phyloP scores from a whole-genome alignment of 2,113 vertebrate genomes.

The Chloroceryle aenea region DNA sequence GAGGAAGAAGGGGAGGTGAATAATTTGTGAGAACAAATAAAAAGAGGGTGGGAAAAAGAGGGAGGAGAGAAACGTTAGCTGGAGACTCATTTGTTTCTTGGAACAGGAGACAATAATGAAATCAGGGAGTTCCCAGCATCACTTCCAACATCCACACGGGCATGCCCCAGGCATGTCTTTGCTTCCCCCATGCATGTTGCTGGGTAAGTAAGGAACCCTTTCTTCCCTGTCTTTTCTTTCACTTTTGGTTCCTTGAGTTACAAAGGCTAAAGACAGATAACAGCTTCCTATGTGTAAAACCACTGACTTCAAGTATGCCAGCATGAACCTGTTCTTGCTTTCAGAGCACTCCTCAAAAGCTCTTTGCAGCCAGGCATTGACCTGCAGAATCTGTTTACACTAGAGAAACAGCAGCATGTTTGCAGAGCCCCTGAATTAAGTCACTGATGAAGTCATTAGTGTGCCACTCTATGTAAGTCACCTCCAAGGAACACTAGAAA shows the following conservation, averaged over 20 bases:
- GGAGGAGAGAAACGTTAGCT: background rate
- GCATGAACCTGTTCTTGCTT: background rate
- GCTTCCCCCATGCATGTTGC: background rate
- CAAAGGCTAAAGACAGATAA: background rate
- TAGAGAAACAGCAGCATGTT: background rate
- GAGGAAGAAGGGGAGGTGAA: background rate
- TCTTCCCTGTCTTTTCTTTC: background rate
- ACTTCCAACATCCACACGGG: background rate
- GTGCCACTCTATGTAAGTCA: background rate
- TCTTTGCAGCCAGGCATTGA: background rate
- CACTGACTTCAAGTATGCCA: background rate
- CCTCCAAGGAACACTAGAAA: background rate
- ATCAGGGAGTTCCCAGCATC: background rate
- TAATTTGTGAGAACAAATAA: background rate
- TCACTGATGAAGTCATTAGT: background rate
- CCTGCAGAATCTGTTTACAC: background rate
- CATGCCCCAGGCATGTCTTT: background rate
- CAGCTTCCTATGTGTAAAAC: background rate
- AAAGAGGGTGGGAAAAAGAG: background rate
- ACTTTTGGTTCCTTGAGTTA: background rate
- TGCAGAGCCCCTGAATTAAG: background rate
- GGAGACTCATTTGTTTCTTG: background rate
- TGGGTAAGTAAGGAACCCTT: accelerated
- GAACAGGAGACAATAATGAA: background rate
- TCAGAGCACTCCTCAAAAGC: background rate